phyloP scores from a whole-genome alignment of 2,888 invertebrate genomes.

The Cistogaster globosa region DNA sequence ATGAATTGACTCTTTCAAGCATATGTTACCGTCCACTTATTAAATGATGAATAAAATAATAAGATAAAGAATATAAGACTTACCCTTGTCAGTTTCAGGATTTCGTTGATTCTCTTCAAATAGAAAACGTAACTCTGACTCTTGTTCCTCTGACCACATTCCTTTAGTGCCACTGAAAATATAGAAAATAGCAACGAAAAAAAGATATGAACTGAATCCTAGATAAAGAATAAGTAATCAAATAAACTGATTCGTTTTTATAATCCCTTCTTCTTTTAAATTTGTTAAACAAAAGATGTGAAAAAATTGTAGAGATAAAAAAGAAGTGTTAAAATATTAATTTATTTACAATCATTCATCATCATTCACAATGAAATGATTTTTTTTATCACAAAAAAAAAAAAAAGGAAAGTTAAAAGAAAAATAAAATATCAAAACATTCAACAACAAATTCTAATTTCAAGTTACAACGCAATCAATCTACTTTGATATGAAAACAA shows the following conservation, averaged over 20 bases:
- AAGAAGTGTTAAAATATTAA: constrained; percentile 58
- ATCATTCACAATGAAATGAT: constrained; percentile 57
- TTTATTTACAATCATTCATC: constrained; percentile 63
- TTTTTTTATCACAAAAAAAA: constrained; percentile 5
- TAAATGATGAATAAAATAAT: constrained; percentile 1
- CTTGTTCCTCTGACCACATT: constrained; percentile 93
- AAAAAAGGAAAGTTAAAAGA: not conserved
- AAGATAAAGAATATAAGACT: constrained; percentile 57
- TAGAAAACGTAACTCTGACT: constrained; percentile 91
- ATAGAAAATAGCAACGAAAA: constrained; percentile 44
- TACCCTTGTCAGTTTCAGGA: constrained; percentile 88
- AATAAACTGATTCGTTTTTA: constrained; percentile 74
- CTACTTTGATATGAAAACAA: constrained; percentile 16
- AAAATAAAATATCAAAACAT: not conserved
- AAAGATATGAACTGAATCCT: constrained; percentile 8
- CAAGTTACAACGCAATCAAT: constrained; percentile 56
- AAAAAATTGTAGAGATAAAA: constrained; percentile 22
- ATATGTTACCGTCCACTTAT: not conserved
- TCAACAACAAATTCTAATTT: constrained; percentile 15
- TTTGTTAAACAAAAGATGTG: constrained; percentile 42
- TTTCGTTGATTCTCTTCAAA: constrained; percentile 92
- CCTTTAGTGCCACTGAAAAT: constrained; percentile 82
- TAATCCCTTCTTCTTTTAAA: constrained; percentile 38
- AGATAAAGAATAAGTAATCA: constrained; percentile 23
- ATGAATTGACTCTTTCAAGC: not conserved